Evolutionary conservation across 2,113 vertebrate species (phyloP).

Genomic region (Poecile atricapillus): DNA sequence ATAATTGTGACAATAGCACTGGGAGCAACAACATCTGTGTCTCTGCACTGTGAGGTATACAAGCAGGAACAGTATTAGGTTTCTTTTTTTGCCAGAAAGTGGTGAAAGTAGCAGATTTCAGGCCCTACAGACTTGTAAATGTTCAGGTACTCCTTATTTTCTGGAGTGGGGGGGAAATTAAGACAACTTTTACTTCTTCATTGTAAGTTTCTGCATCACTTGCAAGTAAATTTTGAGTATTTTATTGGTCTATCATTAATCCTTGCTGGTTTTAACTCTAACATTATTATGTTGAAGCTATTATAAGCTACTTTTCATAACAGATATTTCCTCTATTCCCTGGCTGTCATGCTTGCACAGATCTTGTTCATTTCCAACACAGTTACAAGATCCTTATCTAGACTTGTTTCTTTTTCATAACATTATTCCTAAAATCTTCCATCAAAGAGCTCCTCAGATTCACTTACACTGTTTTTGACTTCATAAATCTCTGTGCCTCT

Average conservation of each 20-base stretch:
- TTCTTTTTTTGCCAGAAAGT: not conserved
- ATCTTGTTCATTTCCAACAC: not conserved
- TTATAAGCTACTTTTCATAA: not conserved
- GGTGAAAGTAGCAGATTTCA: not conserved
- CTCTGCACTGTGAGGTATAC: not conserved
- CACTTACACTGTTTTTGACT: not conserved
- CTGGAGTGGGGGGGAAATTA: fast-evolving
- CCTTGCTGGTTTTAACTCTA: not conserved
- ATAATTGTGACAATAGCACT: not conserved
- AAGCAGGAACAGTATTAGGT: not conserved
- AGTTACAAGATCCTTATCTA: not conserved
- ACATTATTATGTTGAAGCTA: not conserved
- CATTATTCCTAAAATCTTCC: not conserved
- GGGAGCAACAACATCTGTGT: not conserved
- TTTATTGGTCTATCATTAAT: not conserved
- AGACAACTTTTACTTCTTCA: not conserved
- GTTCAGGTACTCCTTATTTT: not conserved
- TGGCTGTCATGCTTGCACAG: not conserved
- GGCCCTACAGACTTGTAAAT: not conserved
- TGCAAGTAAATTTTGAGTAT: not conserved
- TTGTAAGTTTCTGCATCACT: not conserved
- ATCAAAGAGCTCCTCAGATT: not conserved
- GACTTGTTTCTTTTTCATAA: not conserved
- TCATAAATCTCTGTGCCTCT: not conserved
- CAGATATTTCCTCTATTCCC: not conserved